Evolutionary conservation across 2,888 invertebrate genomes (phyloP).

Genomic region (Endotricha flammealis): DNA sequence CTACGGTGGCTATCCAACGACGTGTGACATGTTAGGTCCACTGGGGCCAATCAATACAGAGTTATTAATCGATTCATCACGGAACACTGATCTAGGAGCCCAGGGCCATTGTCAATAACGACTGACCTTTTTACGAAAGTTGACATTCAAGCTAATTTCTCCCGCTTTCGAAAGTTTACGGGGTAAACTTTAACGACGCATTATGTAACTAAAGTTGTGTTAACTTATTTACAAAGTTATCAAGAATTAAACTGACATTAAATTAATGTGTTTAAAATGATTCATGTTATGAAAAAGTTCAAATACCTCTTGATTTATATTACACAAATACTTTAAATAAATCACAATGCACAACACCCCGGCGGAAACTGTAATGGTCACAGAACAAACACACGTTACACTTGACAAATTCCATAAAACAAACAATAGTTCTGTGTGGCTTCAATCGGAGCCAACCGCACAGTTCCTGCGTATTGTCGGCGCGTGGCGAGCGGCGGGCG

Average conservation of each 20-base stretch:
- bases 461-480: conserved; percentile 64
- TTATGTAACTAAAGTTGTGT: conserved; percentile 29
- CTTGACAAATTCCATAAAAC: conserved; percentile 26
- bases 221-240: conserved; percentile 31
- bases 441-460: conserved; percentile 46
- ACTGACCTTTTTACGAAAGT: conserved; percentile 39
- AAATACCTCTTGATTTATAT: no score
- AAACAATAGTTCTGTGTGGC: conserved; percentile 21
- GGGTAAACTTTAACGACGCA: conserved; percentile 24
- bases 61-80: conserved; percentile 50
- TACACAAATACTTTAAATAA: no score
- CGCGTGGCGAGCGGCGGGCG: conserved; percentile 21
- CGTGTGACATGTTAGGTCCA: conserved; percentile 54
- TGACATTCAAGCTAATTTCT: conserved; percentile 36
- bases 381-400: conserved; percentile 18
- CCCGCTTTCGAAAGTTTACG: conserved; percentile 33
- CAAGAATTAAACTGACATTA: conserved; percentile 6
- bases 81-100: conserved; percentile 35
- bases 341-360: conserved; percentile 25
- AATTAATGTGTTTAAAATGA: conserved; percentile 5
- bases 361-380: conserved; percentile 6
- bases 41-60: conserved; percentile 48
- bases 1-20: conserved; percentile 43
- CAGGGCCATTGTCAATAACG: conserved; percentile 43
- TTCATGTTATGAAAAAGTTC: not conserved